Base-by-base conservation (phyloP, 1,140 invertebrate species). In the Brachionus angularis region DNA sequence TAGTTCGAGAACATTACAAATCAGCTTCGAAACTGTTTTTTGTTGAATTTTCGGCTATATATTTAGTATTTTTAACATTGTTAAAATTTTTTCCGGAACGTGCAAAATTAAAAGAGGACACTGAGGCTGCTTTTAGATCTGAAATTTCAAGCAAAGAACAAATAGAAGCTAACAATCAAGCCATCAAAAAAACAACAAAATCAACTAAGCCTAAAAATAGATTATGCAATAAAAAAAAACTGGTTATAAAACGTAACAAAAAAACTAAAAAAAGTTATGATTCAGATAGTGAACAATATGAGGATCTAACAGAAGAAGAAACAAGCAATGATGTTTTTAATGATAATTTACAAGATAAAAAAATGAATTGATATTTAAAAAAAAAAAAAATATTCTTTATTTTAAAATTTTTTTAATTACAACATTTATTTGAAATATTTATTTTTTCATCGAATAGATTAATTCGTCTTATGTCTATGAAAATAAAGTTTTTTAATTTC, bases 81-180 rank as follows among this genome's bases (percentile, higher is more conserved):
- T 67, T 67, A 12, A 67, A 67, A 29, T 67, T 67, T 50, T 67
- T 67, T 46, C 62, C 62, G 10, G 62, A 67, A 42, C 10, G 62
- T 34, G 62, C 42, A 33, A 67, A 67, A 36, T 46, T 67, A 21
- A 67, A 67, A 67, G 62, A 67, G 36, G 62, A 67, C 39, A 67
- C 62, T 10, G 16, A 10, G 10, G 39, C 39, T 42, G 39, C 39
- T 10, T 42, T 42, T 42, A 16, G 39, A 42, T 16, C 10, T 10
- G 16, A 16, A 42, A 42, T 10, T 10, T 10, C 39, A 10, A 42
- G 39, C 16, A 16, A 42, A 42, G 39, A 10, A 16, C 39, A 16
- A 42, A n/a, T n/a, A n/a, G n/a, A n/a, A n/a, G n/a, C n/a, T n/a
- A n/a, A n/a, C n/a, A n/a, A n/a, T n/a, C n/a, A n/a, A n/a, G n/a